phyloP scores from a whole-genome alignment of 1,140 invertebrate genomes.

The Aphaenogaster floridana region DNA sequence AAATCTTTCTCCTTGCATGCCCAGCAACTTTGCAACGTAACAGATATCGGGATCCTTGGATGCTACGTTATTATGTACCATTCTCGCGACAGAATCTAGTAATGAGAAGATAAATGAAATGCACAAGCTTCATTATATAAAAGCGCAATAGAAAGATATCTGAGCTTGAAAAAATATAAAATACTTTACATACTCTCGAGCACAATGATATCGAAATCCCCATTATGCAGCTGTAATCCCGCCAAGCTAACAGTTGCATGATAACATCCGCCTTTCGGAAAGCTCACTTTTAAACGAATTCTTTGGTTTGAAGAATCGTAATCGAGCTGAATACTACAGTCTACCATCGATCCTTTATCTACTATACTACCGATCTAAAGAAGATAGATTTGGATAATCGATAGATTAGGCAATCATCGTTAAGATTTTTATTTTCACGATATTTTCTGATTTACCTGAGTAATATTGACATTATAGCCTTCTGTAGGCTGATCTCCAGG shows the following conservation, averaged over 20 bases:
- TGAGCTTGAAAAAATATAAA: not conserved
- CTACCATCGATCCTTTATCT: constrained; percentile 86
- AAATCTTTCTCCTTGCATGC: constrained; percentile 90
- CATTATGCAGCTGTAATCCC: constrained; percentile 93
- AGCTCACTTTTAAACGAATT: constrained; percentile 90
- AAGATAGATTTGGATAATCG: not conserved
- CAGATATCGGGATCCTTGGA: constrained; percentile 94
- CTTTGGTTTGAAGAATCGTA: constrained; percentile 89
- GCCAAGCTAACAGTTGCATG: constrained; percentile 94
- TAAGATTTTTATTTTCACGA: not conserved
- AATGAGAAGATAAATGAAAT: not conserved
- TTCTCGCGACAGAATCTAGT: constrained; percentile 92
- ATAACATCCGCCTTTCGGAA: constrained; percentile 92
- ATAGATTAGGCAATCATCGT: not conserved
- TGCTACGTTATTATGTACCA: constrained; percentile 95
- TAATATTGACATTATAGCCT: constrained; percentile 87
- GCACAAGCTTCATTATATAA: not conserved
- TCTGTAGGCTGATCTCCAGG: constrained; percentile 89
- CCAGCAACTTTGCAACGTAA: constrained; percentile 94
- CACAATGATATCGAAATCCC: constrained; percentile 97
- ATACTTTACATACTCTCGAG: constrained; percentile 91
- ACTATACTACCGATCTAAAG: constrained; percentile 85
- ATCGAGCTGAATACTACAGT: constrained; percentile 89
- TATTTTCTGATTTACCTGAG: constrained; percentile 75
- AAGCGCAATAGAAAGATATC: not conserved